phyloP scores from a whole-genome alignment of 2,888 invertebrate species.

The Shargacucullia verbasci region DNA sequence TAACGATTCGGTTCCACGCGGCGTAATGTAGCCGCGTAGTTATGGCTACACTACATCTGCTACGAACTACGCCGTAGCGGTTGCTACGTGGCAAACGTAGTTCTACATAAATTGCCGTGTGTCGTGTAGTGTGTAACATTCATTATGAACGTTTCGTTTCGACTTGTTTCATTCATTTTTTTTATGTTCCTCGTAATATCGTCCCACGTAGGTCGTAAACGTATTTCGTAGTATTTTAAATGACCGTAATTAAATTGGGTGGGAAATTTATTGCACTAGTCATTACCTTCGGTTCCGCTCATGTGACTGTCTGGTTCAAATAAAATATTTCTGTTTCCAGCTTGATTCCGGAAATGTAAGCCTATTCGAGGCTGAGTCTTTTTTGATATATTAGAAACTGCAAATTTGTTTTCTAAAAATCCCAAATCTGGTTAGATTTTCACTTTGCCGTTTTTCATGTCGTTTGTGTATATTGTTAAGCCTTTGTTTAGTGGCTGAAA shows the following conservation, averaged over 20 bases:
- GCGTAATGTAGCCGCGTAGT: constrained; percentile 42
- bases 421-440: too few relatives aligned
- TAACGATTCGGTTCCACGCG: constrained; percentile 30
- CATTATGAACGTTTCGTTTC: constrained; percentile 43
- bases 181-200: constrained; percentile 33
- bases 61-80: constrained; percentile 41
- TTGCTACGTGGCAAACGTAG: constrained; percentile 41
- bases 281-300: constrained; percentile 46
- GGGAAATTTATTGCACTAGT: constrained; percentile 51
- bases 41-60: constrained; percentile 43
- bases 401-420: too few relatives aligned
- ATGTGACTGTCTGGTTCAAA: constrained; percentile 32
- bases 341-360: constrained; percentile 19
- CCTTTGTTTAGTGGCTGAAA: too few relatives aligned
- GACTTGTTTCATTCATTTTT: constrained; percentile 41
- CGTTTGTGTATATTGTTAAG: too few relatives aligned
- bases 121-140: constrained; percentile 41
- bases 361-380: neutral
- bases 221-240: constrained; percentile 54
- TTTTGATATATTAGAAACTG: too few relatives aligned
- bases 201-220: constrained; percentile 45
- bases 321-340: constrained; percentile 25
- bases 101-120: constrained; percentile 37
- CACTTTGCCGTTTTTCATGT: too few relatives aligned
- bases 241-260: constrained; percentile 52